Base-by-base conservation (phyloP, 2,113 vertebrate genomes). In the Anthoscopus minutus region DNA sequence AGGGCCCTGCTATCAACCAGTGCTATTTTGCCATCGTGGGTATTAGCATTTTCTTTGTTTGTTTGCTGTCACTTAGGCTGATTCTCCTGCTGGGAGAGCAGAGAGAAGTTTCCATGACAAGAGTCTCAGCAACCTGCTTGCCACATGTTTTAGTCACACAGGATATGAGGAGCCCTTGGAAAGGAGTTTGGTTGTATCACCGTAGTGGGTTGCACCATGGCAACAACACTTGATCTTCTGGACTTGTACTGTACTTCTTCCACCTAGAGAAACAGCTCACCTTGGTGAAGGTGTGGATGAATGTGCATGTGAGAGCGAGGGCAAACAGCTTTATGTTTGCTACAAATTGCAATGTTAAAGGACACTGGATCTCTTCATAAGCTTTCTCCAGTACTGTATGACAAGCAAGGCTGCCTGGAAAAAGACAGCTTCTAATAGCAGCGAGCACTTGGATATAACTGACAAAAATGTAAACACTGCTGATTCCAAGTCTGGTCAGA, bases 291-390 rank as follows among this genome's bases (percentile, higher is more conserved):
- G 10, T 64, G 19, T 56, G 38, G 33, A 22, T 70, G 28, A 20
- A 23, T 1, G 7, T 35, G 15, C 28, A 37, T 2, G 9, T n/a
- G 16, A 71, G 10, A 73, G 14, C 0, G 0, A 78, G 40, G 38
- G 45, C 25, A 40, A 85, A 67, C 8, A 67, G 44, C 31, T 82
- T 82, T 22, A 69, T 48, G 25, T 57, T 82, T 92, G 40, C 48
- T 76, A 28, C 35, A 74, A 18, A 47, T 42, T 80, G 51, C 28
- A 35, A 13, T 53, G 19, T 35, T 44, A 45, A 64, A 74, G n/a
- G 50, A 69, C 24, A 27, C 15, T 22, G 33, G 28, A 27, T 54
- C 14, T 92, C 37, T 42, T 50, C 7, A 24, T 11, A 23, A 81
- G 47, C 27, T 76, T 77, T 81, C 67, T 82, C 66, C 72, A 70